Evolutionary conservation across 2,113 vertebrate species (phyloP).

Genomic region (Hucho hucho): DNA sequence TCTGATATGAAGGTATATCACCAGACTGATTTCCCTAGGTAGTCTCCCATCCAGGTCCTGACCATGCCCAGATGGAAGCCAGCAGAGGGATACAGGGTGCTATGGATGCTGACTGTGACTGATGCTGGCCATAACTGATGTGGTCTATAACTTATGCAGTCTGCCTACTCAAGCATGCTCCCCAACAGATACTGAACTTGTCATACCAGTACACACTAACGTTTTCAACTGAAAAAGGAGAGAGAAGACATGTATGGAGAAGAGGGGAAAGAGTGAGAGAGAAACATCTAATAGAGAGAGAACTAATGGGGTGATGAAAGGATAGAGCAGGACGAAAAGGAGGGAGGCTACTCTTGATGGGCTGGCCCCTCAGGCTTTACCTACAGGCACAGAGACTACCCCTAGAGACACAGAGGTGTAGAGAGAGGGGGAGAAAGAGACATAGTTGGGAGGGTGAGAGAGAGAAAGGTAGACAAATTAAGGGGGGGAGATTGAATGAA

Average conservation of each 20-base stretch:
- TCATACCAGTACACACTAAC: background rate
- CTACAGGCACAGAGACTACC: background rate
- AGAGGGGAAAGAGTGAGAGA: background rate
- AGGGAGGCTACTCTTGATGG: background rate
- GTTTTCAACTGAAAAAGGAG: background rate
- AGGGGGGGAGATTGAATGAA: no score
- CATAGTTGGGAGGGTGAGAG: constrained; percentile 11
- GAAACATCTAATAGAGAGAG: background rate
- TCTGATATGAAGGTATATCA: no score
- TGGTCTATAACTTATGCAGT: no score
- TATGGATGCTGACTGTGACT: background rate
- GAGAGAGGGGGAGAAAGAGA: background rate
- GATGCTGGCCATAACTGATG: no score
- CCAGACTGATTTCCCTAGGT: no score
- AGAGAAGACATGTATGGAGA: background rate
- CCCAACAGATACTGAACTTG: no score
- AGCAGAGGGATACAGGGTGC: background rate
- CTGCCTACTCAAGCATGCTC: no score
- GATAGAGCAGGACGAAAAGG: background rate
- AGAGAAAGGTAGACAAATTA: background rate
- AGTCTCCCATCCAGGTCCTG: no score
- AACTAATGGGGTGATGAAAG: background rate
- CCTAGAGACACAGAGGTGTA: constrained; percentile 1
- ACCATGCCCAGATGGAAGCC: no score
- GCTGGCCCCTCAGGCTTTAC: background rate